Evolutionary conservation across 2,888 invertebrate species (phyloP).

Genomic region (Apamea sordens): DNA sequence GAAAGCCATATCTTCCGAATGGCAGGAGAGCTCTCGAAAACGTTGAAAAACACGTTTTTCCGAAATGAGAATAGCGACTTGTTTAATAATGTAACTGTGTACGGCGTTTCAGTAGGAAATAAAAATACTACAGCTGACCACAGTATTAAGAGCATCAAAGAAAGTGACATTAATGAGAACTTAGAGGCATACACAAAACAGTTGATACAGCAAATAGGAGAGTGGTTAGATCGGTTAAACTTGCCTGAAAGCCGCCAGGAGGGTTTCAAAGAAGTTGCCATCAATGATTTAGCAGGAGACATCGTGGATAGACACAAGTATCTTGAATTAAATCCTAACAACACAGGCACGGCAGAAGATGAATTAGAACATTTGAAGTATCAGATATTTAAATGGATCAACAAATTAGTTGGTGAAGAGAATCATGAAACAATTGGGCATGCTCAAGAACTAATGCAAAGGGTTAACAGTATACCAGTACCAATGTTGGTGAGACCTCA

Average conservation of each 20-base stretch:
- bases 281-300: slow-evolving; percentile 79
- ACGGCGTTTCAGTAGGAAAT: slow-evolving; percentile 37
- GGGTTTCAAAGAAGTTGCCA: slow-evolving; percentile 68
- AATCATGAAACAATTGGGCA: slow-evolving; percentile 70
- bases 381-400: slow-evolving; percentile 82
- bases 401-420: slow-evolving; percentile 75
- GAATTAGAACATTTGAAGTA: slow-evolving; percentile 81
- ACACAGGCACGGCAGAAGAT: slow-evolving; percentile 64
- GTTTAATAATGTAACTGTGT: slow-evolving; percentile 28
- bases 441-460: slow-evolving; percentile 75
- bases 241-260: slow-evolving; percentile 61
- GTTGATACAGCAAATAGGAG: slow-evolving; percentile 75
- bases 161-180: slow-evolving; percentile 64
- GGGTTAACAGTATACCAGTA: slow-evolving; percentile 72
- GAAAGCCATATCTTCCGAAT: slow-evolving; percentile 38
- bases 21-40: slow-evolving; percentile 33
- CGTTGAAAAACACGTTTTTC: slow-evolving; percentile 27
- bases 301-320: slow-evolving; percentile 81
- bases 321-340: slow-evolving; percentile 73
- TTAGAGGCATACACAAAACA: slow-evolving; percentile 67
- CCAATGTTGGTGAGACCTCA: slow-evolving; percentile 64
- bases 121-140: slow-evolving; percentile 33
- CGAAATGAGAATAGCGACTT: background rate
- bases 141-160: slow-evolving; percentile 53
- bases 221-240: slow-evolving; percentile 75